Percentiles rank a stretch among this genome's conserved stretches.
Evolutionary conservation across 2,797 vertebrate species (phyloP).

Genomic region (Scomberomorus guttatus): DNA sequence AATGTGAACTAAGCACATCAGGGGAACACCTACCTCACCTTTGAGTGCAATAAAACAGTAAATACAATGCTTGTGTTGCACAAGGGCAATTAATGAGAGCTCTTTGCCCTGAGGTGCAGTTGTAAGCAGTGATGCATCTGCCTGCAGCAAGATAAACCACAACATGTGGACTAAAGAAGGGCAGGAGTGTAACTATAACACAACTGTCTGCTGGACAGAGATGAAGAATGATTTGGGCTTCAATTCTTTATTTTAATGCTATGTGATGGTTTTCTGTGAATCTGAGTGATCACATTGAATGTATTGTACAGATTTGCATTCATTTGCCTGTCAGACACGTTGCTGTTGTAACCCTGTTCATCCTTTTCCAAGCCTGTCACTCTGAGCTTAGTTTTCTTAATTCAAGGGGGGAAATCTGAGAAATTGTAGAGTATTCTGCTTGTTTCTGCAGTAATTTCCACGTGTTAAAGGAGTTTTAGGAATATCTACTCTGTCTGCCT

Average conservation of each 20-base stretch:
- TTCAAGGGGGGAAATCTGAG: background rate
- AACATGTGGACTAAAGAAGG: background rate
- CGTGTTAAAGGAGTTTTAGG: too few relatives aligned
- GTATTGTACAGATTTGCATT: conserved; percentile 33
- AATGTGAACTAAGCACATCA: conserved; percentile 2
- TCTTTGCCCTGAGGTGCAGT: conserved; percentile 64
- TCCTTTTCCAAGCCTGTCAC: background rate
- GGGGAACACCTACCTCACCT: conserved; percentile 17
- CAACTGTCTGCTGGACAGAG: background rate
- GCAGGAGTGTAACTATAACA: background rate
- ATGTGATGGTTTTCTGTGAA: background rate
- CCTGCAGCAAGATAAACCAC: background rate
- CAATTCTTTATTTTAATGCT: background rate
- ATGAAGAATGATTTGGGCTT: background rate
- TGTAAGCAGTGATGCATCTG: background rate
- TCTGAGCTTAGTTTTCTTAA: background rate
- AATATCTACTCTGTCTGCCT: background rate
- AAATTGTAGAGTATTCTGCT: background rate
- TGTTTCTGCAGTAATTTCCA: background rate
- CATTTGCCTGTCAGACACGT: conserved; percentile 7
- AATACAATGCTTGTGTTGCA: conserved; percentile 51
- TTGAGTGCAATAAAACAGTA: conserved; percentile 11
- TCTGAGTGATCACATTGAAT: background rate
- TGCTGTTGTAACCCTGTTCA: background rate
- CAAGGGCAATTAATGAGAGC: conserved; percentile 49